phyloP scores from a whole-genome alignment of 37 sponge, comb jelly and placozoan genomes.

The Hormiphora californensis region DNA sequence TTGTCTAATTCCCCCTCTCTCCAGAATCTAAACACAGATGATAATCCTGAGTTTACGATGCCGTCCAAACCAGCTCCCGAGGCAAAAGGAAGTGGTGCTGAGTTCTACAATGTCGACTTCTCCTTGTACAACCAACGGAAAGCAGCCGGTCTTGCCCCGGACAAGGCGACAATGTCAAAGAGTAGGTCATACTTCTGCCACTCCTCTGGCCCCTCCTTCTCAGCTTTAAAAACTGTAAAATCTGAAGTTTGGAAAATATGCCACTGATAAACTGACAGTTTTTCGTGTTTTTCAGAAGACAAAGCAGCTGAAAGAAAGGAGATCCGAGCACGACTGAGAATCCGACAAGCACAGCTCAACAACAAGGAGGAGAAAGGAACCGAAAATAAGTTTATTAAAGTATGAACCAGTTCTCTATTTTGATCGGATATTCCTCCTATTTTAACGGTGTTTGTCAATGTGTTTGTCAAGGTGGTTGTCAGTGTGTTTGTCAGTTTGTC shows the following conservation, averaged over 20 bases:
- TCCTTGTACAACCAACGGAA: conserved; percentile 51
- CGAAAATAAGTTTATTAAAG: conserved; percentile 22
- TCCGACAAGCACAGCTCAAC: conserved; percentile 26
- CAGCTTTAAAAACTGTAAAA: too few species aligned
- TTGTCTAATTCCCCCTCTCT: background rate
- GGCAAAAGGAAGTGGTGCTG: conserved; percentile 68
- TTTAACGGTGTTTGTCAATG: too few species aligned
- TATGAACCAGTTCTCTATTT: too few species aligned
- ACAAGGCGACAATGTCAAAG: conserved; percentile 7
- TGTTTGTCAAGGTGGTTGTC: too few species aligned
- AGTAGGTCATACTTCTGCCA: too few species aligned
- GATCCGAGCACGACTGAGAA: background rate
- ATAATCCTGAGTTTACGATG: conserved; percentile 84
- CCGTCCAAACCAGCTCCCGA: conserved; percentile 81
- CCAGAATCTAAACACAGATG: conserved; percentile 70
- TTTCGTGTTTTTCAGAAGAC: conserved; percentile 10
- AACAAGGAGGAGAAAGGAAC: background rate
- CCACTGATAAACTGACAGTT: too few species aligned
- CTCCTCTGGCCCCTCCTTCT: too few species aligned
- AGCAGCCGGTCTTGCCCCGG: conserved; percentile 18
- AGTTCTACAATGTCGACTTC: conserved; percentile 92
- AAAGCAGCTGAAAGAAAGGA: conserved; percentile 47
- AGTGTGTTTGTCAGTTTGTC: too few species aligned
- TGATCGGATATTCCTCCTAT: too few species aligned
- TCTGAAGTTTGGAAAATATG: too few species aligned